phyloP scores from a whole-genome alignment of 1,140 invertebrate genomes.

The Formica exsecta region DNA sequence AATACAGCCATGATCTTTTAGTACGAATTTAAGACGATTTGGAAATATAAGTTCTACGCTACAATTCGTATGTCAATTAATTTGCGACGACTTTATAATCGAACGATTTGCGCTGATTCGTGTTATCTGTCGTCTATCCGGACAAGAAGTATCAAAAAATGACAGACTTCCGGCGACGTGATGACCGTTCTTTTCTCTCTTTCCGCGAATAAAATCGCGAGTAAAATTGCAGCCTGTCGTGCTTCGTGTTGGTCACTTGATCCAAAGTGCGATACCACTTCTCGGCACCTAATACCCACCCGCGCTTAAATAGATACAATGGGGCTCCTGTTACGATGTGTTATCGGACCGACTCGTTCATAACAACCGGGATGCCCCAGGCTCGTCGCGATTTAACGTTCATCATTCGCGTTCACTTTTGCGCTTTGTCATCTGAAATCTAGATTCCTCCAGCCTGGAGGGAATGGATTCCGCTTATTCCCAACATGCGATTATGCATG shows the following conservation, averaged over 20 bases:
- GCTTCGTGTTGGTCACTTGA: slow-evolving; percentile 53
- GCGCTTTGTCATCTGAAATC: slow-evolving; percentile 4
- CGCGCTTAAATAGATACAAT: slow-evolving; percentile 48
- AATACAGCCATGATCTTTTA: neutral
- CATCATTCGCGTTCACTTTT: slow-evolving; percentile 1
- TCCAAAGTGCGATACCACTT: slow-evolving; percentile 51
- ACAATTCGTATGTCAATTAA: neutral
- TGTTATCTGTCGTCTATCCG: slow-evolving; percentile 26
- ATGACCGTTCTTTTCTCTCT: slow-evolving; percentile 4
- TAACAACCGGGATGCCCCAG: neutral
- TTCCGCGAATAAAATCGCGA: neutral
- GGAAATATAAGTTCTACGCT: neutral
- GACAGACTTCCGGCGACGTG: slow-evolving; percentile 24
- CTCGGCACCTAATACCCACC: slow-evolving; percentile 41
- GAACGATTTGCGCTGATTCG: slow-evolving; percentile 22
- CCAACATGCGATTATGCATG: neutral
- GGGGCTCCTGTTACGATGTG: slow-evolving; percentile 52
- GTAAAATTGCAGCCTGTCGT: neutral
- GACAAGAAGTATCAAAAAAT: slow-evolving; percentile 13
- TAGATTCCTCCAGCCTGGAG: neutral
- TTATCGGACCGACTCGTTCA: slow-evolving; percentile 4
- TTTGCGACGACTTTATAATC: slow-evolving; percentile 14
- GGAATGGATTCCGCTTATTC: neutral
- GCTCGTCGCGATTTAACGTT: slow-evolving; percentile 26
- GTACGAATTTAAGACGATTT: neutral